These are phyloP conservation scores for Prochilodus magdalenae DNA, from an alignment of 2,113 vertebrate genomes.

Conservation along the genomic window DNA sequence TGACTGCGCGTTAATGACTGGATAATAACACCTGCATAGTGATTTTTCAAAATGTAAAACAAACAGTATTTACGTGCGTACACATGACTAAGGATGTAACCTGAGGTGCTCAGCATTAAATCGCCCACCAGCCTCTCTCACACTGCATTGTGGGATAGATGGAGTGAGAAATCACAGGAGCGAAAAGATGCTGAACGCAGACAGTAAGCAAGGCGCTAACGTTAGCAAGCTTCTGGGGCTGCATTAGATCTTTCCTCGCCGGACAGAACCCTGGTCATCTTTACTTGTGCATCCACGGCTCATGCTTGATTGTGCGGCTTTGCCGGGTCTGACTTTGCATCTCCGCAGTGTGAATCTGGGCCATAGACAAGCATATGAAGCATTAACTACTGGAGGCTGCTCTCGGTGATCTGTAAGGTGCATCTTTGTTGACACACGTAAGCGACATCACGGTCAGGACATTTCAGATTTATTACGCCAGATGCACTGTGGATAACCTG, in stretches of 20 bases:
- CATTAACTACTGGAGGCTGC: not conserved
- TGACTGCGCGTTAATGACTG: not conserved
- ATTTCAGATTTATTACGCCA: not conserved
- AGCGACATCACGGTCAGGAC: no score
- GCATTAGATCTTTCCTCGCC: not conserved
- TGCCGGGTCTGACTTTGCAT: conserved; percentile 4
- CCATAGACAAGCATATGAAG: not conserved
- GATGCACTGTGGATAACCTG: no score
- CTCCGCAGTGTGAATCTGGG: conserved; percentile 23
- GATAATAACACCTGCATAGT: not conserved
- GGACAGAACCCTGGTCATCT: not conserved
- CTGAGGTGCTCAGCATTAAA: not conserved
- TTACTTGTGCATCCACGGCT: not conserved
- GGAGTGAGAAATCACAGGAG: not conserved
- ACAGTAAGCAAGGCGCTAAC: not conserved
- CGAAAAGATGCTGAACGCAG: conserved; percentile 1
- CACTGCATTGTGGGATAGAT: conserved; percentile 36
- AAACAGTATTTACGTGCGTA: not conserved
- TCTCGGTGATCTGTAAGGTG: not conserved
- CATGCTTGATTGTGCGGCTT: not conserved
- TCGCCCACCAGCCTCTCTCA: not conserved
- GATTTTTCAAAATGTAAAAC: no score
- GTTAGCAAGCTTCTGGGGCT: not conserved
- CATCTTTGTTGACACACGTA: not conserved
- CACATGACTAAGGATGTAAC: not conserved